A percentile compares a stretch with the other conserved stretches of the same genome.
Evolutionary conservation across 2,888 invertebrate genomes (phyloP).

Genomic region (Brachyptera putata): DNA sequence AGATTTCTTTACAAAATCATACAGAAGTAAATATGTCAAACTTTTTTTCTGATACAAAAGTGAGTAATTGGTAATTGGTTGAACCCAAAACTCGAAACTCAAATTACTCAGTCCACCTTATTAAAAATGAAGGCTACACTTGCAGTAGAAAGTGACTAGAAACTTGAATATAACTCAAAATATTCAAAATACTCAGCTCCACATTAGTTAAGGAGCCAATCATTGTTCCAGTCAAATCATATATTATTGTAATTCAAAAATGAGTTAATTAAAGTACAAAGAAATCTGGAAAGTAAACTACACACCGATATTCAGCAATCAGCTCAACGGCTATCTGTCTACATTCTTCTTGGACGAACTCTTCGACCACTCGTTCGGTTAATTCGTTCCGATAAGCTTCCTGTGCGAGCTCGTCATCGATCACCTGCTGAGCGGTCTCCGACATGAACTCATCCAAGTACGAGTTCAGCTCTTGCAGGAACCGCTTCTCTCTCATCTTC

Average conservation of each 20-base stretch:
- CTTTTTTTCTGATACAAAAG: too few relatives aligned
- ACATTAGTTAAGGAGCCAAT: too few relatives aligned
- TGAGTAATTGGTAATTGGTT: too few relatives aligned
- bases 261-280: too few relatives aligned
- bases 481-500: not conserved
- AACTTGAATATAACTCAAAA: not conserved
- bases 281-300: too few relatives aligned
- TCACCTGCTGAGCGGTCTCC: not conserved
- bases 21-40: not conserved
- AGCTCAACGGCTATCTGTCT: not conserved
- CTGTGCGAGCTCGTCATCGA: not conserved
- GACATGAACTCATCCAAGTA: not conserved
- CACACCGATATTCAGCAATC: not conserved
- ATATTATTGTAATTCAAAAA: too few relatives aligned
- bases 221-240: too few relatives aligned
- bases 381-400: not conserved
- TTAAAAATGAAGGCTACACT: too few relatives aligned
- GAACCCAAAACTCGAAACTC: too few relatives aligned
- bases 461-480: not conserved
- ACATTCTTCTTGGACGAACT: slow-evolving; percentile 8
- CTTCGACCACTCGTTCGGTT: not conserved
- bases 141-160: too few relatives aligned
- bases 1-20: too few relatives aligned
- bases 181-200: not conserved
- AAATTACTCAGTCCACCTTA: too few relatives aligned